phyloP scores from a whole-genome alignment of 2,888 invertebrate genomes.

The Candidula unifasciata region DNA sequence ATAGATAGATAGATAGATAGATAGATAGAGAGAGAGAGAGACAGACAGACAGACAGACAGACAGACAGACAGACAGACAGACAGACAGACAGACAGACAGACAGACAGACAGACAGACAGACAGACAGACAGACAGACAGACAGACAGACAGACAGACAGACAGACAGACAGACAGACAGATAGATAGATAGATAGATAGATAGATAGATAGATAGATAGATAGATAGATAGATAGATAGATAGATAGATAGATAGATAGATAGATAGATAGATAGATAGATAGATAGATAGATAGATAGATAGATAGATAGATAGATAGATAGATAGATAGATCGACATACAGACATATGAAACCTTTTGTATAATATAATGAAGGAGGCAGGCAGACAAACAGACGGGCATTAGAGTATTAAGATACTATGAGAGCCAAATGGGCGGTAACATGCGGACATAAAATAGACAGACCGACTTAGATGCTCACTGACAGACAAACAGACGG shows the following conservation, averaged over 20 bases:
- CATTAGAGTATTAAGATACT: not conserved
- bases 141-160: not conserved
- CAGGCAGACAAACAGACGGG: not conserved
- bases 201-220: not conserved
- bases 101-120: too few species aligned
- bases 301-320: not conserved
- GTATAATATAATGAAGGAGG: too few species aligned
- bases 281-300: not conserved
- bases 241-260: not conserved
- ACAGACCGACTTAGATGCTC: not conserved
- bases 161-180: not conserved
- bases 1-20: constrained; percentile 3
- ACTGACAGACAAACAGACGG: not conserved
- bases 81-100: too few species aligned
- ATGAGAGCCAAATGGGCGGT: not conserved
- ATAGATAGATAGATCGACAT: not conserved
- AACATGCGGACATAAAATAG: not conserved
- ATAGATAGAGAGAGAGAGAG: too few species aligned
- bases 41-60: not conserved
- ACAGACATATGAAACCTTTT: too few species aligned
- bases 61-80: too few species aligned
- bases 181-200: not conserved
- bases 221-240: not conserved
- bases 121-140: not conserved
- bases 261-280: not conserved